Evolutionary conservation across 2,797 vertebrate species (phyloP).

Genomic region (Brotogeris chrysoptera): DNA sequence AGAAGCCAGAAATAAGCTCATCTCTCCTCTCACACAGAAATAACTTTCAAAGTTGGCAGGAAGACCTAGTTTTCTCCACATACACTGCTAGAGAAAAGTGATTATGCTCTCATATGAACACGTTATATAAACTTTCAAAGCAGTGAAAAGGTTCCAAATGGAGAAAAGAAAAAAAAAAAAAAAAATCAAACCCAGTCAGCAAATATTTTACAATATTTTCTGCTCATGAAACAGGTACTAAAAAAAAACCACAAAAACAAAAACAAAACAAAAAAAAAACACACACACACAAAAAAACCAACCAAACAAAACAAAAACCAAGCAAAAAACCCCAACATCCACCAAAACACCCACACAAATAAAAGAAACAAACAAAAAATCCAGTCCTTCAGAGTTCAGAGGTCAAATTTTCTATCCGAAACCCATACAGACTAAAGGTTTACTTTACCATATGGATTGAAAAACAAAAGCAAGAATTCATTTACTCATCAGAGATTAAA

Average conservation of each 20-base stretch:
- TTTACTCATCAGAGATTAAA: not conserved
- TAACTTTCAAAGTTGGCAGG: not conserved
- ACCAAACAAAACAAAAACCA: too few species aligned
- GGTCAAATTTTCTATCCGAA: not conserved
- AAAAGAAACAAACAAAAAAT: not conserved
- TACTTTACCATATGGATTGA: not conserved
- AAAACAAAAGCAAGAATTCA: not conserved
- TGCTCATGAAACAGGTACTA: not conserved
- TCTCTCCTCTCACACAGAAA: not conserved
- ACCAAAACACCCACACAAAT: not conserved
- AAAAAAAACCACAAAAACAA: not conserved
- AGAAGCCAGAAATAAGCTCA: not conserved
- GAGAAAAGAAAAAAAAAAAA: not conserved
- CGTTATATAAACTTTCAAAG: not conserved
- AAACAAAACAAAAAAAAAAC: not conserved
- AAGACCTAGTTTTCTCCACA: not conserved
- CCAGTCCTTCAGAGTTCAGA: not conserved
- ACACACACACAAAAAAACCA: not conserved
- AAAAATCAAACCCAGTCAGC: not conserved
- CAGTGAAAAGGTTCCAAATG: not conserved
- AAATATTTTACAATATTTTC: not conserved
- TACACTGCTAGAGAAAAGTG: not conserved
- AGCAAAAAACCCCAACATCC: too few species aligned
- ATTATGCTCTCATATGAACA: not conserved
- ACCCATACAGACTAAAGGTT: not conserved